Percentiles rank a stretch among this genome's conserved stretches.
Conservation (phyloP, 2,113 vertebrate genomes). For the Podarcis raffonei region DNA sequence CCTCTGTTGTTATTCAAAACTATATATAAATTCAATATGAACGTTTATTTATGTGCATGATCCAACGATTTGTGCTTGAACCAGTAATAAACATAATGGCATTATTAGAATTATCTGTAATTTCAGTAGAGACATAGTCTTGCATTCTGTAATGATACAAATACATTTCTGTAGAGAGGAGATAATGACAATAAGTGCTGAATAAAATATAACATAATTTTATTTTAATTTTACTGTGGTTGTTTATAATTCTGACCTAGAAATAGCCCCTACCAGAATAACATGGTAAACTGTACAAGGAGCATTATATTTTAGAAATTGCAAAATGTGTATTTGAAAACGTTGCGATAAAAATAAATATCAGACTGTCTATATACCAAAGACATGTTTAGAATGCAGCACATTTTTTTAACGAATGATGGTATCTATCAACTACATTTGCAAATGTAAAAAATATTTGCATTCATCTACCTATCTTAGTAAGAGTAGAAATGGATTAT, state of each 20-base stretch:
- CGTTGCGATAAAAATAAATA: background rate
- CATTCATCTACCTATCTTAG: background rate
- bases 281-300: background rate
- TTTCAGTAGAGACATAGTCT: background rate
- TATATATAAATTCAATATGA: background rate
- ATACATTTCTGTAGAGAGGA: too few relatives aligned
- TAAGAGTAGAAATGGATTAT: background rate
- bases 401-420: background rate
- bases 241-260: background rate
- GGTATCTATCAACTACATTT: background rate
- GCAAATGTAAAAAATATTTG: constrained; percentile 1
- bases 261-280: background rate
- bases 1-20: background rate
- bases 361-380: background rate
- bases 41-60: too few relatives aligned
- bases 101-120: background rate
- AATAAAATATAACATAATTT: background rate
- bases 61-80: background rate
- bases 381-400: background rate
- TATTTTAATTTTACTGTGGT: background rate
- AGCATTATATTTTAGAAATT: background rate
- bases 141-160: too few relatives aligned
- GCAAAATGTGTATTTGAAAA: background rate
- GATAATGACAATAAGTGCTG: background rate
- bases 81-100: background rate